A percentile compares a stretch with the other conserved stretches of the same genome.
phyloP scores from a whole-genome alignment of 2,888 invertebrate genomes.

The Apeira syringaria region DNA sequence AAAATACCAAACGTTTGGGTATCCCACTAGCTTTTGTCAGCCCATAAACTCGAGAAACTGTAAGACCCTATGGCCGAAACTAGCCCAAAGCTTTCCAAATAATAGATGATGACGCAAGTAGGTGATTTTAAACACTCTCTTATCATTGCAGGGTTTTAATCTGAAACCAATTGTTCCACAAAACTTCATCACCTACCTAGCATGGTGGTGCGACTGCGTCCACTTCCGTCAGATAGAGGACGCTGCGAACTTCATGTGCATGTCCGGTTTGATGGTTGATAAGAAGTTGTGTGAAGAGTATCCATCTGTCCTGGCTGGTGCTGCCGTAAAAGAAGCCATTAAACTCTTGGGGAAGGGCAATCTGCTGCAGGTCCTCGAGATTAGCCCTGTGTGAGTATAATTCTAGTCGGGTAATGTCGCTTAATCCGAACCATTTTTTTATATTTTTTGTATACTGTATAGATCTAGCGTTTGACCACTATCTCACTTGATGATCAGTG shows the following conservation, averaged over 20 bases:
- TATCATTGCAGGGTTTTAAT: conserved; percentile 54
- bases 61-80: no score
- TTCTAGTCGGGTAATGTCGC: no score
- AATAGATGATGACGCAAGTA: no score
- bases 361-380: conserved; percentile 37
- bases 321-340: conserved; percentile 57
- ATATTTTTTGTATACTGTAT: no score
- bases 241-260: conserved; percentile 61
- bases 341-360: conserved; percentile 45
- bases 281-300: conserved; percentile 47
- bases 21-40: no score
- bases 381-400: conserved; percentile 51
- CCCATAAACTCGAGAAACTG: no score
- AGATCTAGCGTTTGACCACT: no score
- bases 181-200: conserved; percentile 60
- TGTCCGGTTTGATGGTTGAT: conserved; percentile 57
- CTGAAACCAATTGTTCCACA: conserved; percentile 57
- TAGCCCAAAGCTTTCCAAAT: no score
- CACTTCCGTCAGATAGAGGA: conserved; percentile 52
- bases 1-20: no score
- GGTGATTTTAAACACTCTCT: no score
- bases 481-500: no score
- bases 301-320: conserved; percentile 61
- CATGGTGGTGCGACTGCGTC: conserved; percentile 55
- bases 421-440: no score